Conservation (phyloP, 2,888 invertebrate species). For the Troilus luridus region DNA sequence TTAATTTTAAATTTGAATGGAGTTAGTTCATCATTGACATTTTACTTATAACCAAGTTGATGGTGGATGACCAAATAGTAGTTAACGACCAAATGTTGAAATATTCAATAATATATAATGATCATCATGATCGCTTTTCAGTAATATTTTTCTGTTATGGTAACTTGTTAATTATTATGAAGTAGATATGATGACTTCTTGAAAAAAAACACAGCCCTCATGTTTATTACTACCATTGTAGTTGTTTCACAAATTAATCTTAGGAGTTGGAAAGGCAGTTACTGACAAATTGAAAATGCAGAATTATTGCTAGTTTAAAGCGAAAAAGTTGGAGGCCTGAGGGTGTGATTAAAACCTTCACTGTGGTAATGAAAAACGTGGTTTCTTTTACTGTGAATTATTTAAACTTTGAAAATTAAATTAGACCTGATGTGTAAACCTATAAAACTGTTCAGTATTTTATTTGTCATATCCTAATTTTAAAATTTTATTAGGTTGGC, state of each 20-base stretch:
- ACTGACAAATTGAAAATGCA: background rate
- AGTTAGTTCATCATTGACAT: background rate
- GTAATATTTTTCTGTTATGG: background rate
- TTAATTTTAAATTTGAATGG: background rate
- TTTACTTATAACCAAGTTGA: background rate
- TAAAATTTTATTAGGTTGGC: background rate
- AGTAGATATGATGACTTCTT: background rate
- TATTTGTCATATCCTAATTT: background rate
- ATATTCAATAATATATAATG: background rate
- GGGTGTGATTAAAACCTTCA: background rate
- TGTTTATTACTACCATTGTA: background rate
- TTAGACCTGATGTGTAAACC: background rate
- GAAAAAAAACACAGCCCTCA: background rate
- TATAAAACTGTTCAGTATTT: background rate
- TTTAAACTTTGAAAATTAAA: background rate
- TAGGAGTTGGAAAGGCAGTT: background rate
- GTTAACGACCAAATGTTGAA: background rate
- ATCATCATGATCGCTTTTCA: background rate
- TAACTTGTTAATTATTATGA: background rate
- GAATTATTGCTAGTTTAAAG: background rate
- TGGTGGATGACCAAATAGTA: background rate
- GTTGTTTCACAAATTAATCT: background rate
- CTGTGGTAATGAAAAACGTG: too few species aligned
- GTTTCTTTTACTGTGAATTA: too few species aligned
- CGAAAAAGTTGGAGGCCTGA: too few species aligned